A percentile compares a stretch with the other conserved stretches of the same genome.
phyloP scores from a whole-genome alignment of 2,888 invertebrate genomes.

The Ophioninae sp. region DNA sequence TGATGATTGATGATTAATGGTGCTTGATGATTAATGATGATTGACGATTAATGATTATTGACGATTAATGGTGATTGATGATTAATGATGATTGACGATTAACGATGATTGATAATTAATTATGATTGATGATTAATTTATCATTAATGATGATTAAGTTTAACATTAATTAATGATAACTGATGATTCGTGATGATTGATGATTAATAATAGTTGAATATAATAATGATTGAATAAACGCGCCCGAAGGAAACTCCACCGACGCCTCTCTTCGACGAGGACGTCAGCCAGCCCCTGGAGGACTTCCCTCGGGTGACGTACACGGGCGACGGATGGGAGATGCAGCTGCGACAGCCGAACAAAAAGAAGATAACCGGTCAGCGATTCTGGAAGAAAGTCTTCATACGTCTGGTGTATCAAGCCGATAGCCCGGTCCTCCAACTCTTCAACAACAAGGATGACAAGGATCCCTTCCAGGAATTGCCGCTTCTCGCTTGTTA shows the following conservation, averaged over 20 bases:
- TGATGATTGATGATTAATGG: neutral
- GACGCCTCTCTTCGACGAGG: slow-evolving; percentile 97
- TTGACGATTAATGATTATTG: neutral
- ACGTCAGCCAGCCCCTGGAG: slow-evolving; percentile 94
- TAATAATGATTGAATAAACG: no score
- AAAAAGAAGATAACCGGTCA: slow-evolving; percentile 98
- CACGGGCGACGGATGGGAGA: slow-evolving; percentile 95
- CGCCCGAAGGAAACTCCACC: slow-evolving; percentile 90
- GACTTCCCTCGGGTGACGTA: slow-evolving; percentile 92
- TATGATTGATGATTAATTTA: no score
- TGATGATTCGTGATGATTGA: no score
- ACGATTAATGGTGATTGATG: no score
- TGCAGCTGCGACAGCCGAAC: slow-evolving; percentile 96
- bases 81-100: no score
- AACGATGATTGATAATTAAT: no score
- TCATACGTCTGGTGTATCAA: slow-evolving; percentile 89
- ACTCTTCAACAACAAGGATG: slow-evolving; percentile 90
- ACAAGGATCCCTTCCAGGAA: slow-evolving; percentile 97
- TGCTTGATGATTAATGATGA: neutral
- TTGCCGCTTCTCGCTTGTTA: slow-evolving; percentile 96
- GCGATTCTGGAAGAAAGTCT: slow-evolving; percentile 98
- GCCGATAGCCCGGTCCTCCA: slow-evolving; percentile 93
- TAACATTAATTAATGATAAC: no score
- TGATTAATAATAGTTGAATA: no score
- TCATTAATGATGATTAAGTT: no score